Conservation (phyloP, 2,797 vertebrate species). For the Ispidina picta region DNA sequence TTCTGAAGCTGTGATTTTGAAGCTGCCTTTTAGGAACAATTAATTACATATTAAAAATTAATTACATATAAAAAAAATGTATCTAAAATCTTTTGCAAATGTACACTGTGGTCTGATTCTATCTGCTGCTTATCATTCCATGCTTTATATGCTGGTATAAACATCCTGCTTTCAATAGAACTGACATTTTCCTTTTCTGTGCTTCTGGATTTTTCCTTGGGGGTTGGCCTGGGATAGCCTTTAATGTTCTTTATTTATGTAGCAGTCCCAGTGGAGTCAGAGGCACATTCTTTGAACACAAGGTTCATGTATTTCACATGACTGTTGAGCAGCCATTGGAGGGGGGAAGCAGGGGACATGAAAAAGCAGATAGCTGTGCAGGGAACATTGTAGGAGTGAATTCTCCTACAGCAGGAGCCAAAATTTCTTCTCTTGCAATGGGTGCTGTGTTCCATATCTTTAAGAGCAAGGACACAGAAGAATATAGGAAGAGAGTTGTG, state of each 20-base stretch:
- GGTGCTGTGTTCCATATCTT: not conserved
- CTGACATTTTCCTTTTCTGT: not conserved
- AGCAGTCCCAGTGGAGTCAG: not conserved
- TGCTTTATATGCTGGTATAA: not conserved
- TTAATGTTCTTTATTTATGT: not conserved
- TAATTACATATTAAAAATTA: not conserved
- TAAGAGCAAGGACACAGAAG: not conserved
- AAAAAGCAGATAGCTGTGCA: not conserved
- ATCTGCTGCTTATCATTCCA: not conserved
- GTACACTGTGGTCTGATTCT: rapidly evolving
- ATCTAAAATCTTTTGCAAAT: not conserved
- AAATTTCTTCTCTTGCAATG: not conserved
- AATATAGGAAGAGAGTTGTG: not conserved
- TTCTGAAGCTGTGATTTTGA: not conserved
- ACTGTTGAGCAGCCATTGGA: not conserved
- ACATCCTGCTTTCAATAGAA: not conserved
- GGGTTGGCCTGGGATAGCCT: not conserved
- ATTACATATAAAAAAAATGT: not conserved
- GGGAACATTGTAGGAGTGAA: not conserved
- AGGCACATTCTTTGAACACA: not conserved
- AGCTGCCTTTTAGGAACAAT: not conserved
- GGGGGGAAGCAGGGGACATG: not conserved
- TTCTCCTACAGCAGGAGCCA: not conserved
- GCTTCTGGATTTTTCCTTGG: not conserved
- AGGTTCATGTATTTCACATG: not conserved